These are phyloP conservation scores for Drosophila fungiperda DNA, from an alignment of 2,888 invertebrate species.

Conservation along the genomic window DNA sequence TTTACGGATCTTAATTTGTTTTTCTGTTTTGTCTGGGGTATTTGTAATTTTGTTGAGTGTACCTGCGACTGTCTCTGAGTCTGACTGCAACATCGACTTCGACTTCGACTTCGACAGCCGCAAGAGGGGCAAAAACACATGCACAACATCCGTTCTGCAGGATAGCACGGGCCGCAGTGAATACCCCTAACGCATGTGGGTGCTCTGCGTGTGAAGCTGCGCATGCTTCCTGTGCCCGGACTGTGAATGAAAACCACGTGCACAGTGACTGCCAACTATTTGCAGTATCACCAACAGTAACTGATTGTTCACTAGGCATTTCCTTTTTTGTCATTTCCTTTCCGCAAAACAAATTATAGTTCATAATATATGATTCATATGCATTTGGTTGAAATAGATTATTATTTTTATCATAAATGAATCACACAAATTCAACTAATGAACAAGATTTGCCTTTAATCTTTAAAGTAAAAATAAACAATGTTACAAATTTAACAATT, in stretches of 20 bases:
- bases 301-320: neutral
- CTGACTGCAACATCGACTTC: neutral
- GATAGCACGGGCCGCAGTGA: slow-evolving; percentile 54
- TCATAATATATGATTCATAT: slow-evolving; percentile 1
- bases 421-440: neutral
- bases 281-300: neutral
- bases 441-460: neutral
- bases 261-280: slow-evolving; percentile 43
- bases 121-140: slow-evolving; percentile 50
- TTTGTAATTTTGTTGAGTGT: neutral
- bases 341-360: neutral
- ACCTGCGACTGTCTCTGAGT: neutral
- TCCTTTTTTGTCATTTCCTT: neutral
- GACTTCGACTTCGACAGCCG: slow-evolving; percentile 4
- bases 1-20: neutral
- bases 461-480: neutral
- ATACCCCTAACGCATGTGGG: slow-evolving; percentile 29
- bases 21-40: neutral
- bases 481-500: too few species aligned
- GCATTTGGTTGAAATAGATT: neutral
- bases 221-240: slow-evolving; percentile 68
- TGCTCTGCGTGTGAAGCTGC: slow-evolving; percentile 67
- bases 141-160: slow-evolving; percentile 66
- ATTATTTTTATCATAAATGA: neutral
- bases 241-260: slow-evolving; percentile 43